Evolutionary conservation across 2,888 invertebrate genomes (phyloP).

Genomic region (Onchidella celtica): DNA sequence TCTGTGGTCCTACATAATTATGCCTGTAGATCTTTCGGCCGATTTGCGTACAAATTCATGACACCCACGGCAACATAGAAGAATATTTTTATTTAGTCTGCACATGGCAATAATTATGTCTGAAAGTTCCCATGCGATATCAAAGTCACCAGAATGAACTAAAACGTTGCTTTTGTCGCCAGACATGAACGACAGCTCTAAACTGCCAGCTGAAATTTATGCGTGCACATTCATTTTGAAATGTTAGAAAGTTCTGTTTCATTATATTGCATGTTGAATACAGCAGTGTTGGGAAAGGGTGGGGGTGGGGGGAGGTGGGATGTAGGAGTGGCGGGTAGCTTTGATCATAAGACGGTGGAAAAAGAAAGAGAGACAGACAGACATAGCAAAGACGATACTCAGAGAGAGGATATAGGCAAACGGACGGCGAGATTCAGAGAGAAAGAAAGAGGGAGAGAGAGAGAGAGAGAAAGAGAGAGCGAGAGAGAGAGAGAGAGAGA

Average conservation of each 20-base stretch:
- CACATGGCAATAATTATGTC: too few relatives aligned
- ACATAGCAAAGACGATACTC: not conserved
- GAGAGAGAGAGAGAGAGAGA: too few relatives aligned
- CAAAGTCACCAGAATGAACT: not conserved
- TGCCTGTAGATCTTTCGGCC: too few relatives aligned
- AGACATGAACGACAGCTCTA: not conserved
- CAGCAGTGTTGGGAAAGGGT: not conserved
- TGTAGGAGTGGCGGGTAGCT: not conserved
- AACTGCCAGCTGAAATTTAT: not conserved
- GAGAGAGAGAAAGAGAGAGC: too few relatives aligned
- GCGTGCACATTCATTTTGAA: too few relatives aligned
- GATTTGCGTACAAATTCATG: too few relatives aligned
- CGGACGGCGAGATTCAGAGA: not conserved
- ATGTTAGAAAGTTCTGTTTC: not conserved
- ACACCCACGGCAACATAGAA: too few relatives aligned
- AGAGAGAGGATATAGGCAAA: not conserved
- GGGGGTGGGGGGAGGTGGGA: not conserved
- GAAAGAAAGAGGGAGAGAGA: too few relatives aligned
- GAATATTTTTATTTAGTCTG: too few relatives aligned
- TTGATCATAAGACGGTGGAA: not conserved
- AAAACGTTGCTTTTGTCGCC: not conserved
- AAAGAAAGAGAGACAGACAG: not conserved
- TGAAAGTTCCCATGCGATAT: too few relatives aligned
- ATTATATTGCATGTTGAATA: not conserved
- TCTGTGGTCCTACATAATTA: too few relatives aligned